Conservation (phyloP, 2,888 invertebrate genomes). For the Mesorhabditis spiculigera region DNA sequence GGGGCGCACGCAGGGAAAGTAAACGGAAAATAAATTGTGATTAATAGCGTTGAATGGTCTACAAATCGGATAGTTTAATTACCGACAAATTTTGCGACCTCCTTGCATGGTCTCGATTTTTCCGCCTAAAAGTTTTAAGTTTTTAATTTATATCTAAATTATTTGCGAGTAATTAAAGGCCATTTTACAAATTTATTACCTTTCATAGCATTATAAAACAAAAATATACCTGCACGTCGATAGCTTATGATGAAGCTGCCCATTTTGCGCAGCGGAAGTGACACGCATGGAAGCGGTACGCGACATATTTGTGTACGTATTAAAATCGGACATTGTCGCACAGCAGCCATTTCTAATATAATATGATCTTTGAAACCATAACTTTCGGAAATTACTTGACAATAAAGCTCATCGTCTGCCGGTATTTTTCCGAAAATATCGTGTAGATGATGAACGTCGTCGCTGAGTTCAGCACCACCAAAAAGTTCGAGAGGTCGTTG, state of each 20-base stretch:
- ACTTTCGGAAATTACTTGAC: conserved; percentile 27
- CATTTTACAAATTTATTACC: too few relatives aligned
- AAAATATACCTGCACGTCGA: conserved; percentile 28
- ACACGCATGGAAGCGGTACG: conserved; percentile 43
- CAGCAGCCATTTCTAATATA: conserved; percentile 40
- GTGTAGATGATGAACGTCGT: conserved; percentile 55
- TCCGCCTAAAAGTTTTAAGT: too few relatives aligned
- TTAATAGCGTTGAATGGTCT: too few relatives aligned
- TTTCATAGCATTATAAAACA: too few relatives aligned
- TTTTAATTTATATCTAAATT: too few relatives aligned
- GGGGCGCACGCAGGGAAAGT: too few relatives aligned
- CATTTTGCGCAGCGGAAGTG: conserved; percentile 25
- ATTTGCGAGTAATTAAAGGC: too few relatives aligned
- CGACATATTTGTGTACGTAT: conserved; percentile 37
- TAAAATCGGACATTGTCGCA: conserved; percentile 35
- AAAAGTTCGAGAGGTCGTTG: conserved; percentile 51
- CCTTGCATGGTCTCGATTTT: too few relatives aligned
- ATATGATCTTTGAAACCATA: not conserved
- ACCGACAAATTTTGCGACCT: too few relatives aligned
- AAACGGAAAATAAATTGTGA: too few relatives aligned
- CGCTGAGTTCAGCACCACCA: conserved; percentile 53
- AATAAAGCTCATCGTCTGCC: conserved; percentile 39
- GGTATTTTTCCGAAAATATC: conserved; percentile 51
- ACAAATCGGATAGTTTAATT: too few relatives aligned
- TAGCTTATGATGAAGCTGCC: conserved; percentile 26